phyloP scores from a whole-genome alignment of 2,113 vertebrate genomes.

The Calidris pugnax region DNA sequence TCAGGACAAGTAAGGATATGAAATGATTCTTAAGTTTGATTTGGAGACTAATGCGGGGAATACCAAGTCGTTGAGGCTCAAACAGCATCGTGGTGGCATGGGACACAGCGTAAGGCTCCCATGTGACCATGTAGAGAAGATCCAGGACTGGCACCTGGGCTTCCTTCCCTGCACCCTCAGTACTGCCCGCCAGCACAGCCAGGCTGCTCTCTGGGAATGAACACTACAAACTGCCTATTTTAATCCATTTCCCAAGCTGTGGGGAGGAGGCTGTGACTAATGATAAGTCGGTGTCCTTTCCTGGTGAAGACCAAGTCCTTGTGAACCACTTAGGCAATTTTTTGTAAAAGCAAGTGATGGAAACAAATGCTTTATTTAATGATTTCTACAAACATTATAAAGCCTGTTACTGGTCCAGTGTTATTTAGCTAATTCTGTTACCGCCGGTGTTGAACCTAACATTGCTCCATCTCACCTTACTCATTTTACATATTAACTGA shows the following conservation, averaged over 20 bases:
- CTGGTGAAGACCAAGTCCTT: neutral
- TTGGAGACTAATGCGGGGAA: neutral
- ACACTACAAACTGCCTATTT: neutral
- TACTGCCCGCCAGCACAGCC: neutral
- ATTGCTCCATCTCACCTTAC: neutral
- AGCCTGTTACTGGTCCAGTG: neutral
- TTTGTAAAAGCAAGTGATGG: neutral
- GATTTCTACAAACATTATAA: neutral
- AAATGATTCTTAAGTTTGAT: neutral
- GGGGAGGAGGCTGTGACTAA: neutral
- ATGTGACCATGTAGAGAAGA: fast-evolving
- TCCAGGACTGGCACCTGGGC: fast-evolving
- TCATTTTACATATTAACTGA: neutral
- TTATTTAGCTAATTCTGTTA: neutral
- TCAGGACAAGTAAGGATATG: neutral
- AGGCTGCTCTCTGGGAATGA: neutral
- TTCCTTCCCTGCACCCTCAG: neutral
- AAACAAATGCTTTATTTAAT: neutral
- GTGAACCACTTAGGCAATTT: neutral
- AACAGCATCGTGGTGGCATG: neutral
- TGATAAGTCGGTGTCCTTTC: neutral
- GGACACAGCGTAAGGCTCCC: neutral
- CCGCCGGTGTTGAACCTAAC: neutral
- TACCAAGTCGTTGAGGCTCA: neutral
- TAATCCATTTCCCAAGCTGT: neutral